These are phyloP conservation scores for Furcula furcula DNA, from an alignment of 2,888 invertebrate species.

Conservation along the genomic window DNA sequence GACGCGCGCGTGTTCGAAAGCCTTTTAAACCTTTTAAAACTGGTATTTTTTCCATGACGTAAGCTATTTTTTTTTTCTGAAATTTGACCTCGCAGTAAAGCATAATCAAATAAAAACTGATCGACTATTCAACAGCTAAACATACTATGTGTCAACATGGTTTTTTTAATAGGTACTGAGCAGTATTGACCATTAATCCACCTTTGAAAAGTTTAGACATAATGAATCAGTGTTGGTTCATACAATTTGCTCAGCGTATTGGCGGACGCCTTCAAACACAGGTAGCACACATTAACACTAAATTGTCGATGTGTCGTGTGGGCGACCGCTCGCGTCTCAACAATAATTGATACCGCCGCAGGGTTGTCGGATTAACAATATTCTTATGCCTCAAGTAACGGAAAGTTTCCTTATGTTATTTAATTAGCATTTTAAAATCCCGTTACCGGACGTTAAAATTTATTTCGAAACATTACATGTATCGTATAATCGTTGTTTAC, in stretches of 20 bases:
- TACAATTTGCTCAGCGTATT: slow-evolving; percentile 15
- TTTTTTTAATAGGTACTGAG: slow-evolving; percentile 2
- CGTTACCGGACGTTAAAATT: slow-evolving; percentile 6
- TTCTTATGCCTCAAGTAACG: background rate
- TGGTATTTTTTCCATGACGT: slow-evolving; percentile 1
- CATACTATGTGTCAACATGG: background rate
- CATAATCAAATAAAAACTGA: slow-evolving; percentile 1
- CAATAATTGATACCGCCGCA: slow-evolving; percentile 25
- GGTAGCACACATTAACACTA: slow-evolving; percentile 34
- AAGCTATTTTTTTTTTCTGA: background rate
- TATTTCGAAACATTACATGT: slow-evolving; percentile 14
- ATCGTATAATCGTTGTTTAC: slow-evolving; percentile 16
- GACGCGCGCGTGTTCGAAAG: background rate
- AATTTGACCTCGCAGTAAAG: background rate
- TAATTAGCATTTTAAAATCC: too few species aligned
- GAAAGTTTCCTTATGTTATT: background rate
- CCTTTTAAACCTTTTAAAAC: background rate
- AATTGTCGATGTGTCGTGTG: slow-evolving; percentile 27
- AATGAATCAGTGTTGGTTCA: slow-evolving; percentile 20
- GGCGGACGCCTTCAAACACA: slow-evolving; percentile 29
- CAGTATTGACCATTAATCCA: slow-evolving; percentile 11
- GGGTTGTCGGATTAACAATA: slow-evolving; percentile 20
- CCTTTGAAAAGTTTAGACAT: slow-evolving; percentile 15
- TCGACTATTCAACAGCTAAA: background rate
- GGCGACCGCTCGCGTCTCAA: slow-evolving; percentile 28